Evolutionary conservation across 2,113 vertebrate species (phyloP).

Genomic region (Nycticryphes semicollaris): DNA sequence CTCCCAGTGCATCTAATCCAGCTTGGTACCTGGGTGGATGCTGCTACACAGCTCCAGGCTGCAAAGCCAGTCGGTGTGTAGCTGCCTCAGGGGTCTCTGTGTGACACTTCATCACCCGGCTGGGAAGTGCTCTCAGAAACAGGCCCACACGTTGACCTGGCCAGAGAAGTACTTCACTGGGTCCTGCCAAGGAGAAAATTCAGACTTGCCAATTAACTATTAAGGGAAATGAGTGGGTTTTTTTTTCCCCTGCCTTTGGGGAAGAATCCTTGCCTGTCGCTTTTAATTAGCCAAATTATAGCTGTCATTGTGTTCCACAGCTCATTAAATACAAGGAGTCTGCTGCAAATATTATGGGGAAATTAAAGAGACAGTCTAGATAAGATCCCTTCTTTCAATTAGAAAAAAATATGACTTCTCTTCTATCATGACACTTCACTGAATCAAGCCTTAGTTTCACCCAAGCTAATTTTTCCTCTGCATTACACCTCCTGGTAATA

Average conservation of each 20-base stretch:
- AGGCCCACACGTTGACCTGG: neutral
- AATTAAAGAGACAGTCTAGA: constrained; percentile 16
- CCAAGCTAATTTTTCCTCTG: neutral
- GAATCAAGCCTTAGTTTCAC: neutral
- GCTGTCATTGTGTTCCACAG: neutral
- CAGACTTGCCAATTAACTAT: neutral
- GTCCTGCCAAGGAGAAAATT: neutral
- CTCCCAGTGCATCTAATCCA: neutral
- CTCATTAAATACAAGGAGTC: constrained; percentile 10
- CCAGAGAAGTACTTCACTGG: neutral
- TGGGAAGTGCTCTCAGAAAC: rapidly evolving
- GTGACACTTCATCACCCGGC: rapidly evolving
- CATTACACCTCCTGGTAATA: neutral
- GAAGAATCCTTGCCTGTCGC: neutral
- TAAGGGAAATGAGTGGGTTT: neutral
- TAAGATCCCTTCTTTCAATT: neutral
- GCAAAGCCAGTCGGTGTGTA: rapidly evolving
- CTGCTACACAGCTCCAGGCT: neutral
- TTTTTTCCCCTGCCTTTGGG: neutral
- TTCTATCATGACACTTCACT: neutral
- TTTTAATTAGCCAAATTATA: constrained; percentile 42
- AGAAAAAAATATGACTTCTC: neutral
- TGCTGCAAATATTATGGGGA: constrained; percentile 9
- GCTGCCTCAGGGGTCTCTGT: rapidly evolving
- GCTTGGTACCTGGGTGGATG: neutral